phyloP scores from a whole-genome alignment of 2,888 invertebrate genomes.

The Epinotia brunnichana region DNA sequence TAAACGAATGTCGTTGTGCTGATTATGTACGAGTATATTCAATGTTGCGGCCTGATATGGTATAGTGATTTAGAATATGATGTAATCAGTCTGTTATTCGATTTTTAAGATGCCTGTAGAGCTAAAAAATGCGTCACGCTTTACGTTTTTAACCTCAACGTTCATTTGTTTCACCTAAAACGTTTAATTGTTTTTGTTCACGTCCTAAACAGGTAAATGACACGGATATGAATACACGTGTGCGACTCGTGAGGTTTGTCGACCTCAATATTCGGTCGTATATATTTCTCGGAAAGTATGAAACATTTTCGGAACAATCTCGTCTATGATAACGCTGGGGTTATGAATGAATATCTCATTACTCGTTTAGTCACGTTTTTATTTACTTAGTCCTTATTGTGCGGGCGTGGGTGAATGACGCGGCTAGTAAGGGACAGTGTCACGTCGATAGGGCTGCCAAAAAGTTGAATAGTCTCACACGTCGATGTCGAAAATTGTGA shows the following conservation, averaged over 20 bases:
- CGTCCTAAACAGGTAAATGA: conserved; percentile 25
- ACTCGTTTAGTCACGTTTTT: conserved; percentile 34
- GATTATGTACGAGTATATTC: conserved; percentile 31
- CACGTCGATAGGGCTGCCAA: conserved; percentile 6
- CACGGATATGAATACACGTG: conserved; percentile 30
- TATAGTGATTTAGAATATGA: conserved; percentile 28
- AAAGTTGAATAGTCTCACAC: not conserved
- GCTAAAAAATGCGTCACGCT: conserved; percentile 10
- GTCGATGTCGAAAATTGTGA: not conserved
- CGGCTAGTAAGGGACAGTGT: conserved; percentile 14
- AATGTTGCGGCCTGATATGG: conserved; percentile 31
- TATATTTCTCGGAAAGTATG: conserved; percentile 7
- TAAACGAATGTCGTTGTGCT: conserved; percentile 37
- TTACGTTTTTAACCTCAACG: conserved; percentile 16
- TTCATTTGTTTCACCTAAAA: not conserved
- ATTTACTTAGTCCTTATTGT: conserved; percentile 31
- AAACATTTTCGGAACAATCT: conserved; percentile 6
- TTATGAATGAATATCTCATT: conserved; percentile 31
- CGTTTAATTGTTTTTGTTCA: conserved; percentile 19
- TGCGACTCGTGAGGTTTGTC: conserved; percentile 8
- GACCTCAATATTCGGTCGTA: conserved; percentile 5
- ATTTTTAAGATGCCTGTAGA: not conserved
- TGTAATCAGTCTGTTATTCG: conserved; percentile 35
- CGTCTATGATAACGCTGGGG: conserved; percentile 15
- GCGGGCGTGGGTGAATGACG: conserved; percentile 31